Evolutionary conservation across 2,888 invertebrate genomes (phyloP).

Genomic region (Dorcus parallelipipedus): DNA sequence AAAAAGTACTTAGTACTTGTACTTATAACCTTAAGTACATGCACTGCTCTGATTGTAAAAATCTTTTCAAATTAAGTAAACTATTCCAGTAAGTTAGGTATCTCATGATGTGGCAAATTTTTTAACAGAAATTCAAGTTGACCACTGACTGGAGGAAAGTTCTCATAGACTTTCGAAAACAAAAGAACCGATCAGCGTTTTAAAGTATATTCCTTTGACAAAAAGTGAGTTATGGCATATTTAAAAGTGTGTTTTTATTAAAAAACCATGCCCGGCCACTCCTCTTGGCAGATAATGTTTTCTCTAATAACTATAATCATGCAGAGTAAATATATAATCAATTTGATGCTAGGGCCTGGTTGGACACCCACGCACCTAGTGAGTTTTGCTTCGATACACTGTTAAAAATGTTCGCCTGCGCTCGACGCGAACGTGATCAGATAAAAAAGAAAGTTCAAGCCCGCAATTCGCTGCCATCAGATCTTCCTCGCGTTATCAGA

Average conservation of each 20-base stretch:
- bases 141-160: not conserved
- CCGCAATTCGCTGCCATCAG: no score
- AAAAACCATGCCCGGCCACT: conserved; percentile 43
- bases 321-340: conserved; percentile 52
- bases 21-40: no score
- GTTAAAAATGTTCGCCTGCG: not conserved
- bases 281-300: conserved; percentile 50
- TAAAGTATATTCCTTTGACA: conserved; percentile 7
- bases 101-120: no score
- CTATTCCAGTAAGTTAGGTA: no score
- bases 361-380: conserved; percentile 41
- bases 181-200: not conserved
- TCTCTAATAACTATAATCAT: conserved; percentile 52
- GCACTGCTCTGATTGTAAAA: no score
- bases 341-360: conserved; percentile 48
- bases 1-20: no score
- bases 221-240: conserved; percentile 28
- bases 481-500: no score
- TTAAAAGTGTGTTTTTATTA: conserved; percentile 42
- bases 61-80: no score
- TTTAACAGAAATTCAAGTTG: no score
- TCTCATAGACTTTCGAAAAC: conserved; percentile 8
- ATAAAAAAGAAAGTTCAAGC: no score
- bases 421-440: no score
- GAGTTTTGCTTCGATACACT: conserved; percentile 7